Percentiles rank a stretch among this genome's conserved stretches.
Conservation (phyloP, 2,888 invertebrate genomes). For the Drosophila vallismaia region DNA sequence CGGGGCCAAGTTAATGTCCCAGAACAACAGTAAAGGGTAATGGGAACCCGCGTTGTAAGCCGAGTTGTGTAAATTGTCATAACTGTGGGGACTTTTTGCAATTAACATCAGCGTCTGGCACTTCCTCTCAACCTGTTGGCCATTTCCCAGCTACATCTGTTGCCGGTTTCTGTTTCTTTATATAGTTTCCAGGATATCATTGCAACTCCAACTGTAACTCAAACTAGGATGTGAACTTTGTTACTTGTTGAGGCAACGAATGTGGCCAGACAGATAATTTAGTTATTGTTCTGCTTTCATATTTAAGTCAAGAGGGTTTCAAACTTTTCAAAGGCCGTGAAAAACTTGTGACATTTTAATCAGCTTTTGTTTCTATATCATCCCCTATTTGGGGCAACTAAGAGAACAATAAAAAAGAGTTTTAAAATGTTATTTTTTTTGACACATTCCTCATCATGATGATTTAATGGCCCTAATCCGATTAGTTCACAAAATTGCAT, state of each 20-base stretch:
- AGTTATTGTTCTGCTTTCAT: constrained; percentile 7
- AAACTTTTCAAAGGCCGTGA: constrained; percentile 21
- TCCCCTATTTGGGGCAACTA: not conserved
- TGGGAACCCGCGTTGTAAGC: not conserved
- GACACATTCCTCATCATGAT: constrained; percentile 4
- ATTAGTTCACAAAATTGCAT: constrained; percentile 31
- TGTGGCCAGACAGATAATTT: constrained; percentile 19
- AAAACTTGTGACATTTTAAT: constrained; percentile 2
- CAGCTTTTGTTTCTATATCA: not conserved
- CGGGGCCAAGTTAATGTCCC: constrained; percentile 62
- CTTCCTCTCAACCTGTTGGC: constrained; percentile 60
- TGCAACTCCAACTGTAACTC: not conserved
- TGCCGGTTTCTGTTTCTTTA: constrained; percentile 10
- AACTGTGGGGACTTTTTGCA: constrained; percentile 42
- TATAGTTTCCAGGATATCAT: constrained; percentile 3
- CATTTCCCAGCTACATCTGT: constrained; percentile 27
- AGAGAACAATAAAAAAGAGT: not conserved
- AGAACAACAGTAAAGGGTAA: constrained; percentile 43
- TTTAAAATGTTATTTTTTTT: not conserved
- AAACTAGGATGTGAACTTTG: constrained; percentile 7
- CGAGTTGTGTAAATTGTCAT: constrained; percentile 61
- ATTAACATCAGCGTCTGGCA: constrained; percentile 51
- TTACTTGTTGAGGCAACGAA: constrained; percentile 14
- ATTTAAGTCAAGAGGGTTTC: constrained; percentile 22
- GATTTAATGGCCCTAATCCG: constrained; percentile 41